Percentiles rank a stretch among this genome's conserved stretches.
Conservation (phyloP, 2,888 invertebrate species). For the Chalcosyrphus nemorum region DNA sequence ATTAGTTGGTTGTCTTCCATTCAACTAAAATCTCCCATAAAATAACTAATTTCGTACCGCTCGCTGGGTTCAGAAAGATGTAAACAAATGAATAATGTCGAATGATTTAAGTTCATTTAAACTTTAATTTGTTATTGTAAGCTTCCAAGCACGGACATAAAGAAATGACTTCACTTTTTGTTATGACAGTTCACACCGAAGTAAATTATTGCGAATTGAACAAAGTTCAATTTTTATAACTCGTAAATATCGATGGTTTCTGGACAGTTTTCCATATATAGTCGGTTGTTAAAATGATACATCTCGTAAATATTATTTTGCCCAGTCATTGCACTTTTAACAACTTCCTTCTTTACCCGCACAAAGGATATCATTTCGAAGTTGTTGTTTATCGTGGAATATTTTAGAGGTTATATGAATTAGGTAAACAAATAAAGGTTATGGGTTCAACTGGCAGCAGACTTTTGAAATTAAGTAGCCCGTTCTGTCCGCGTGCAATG, state of each 20-base stretch:
- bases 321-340: too few species aligned
- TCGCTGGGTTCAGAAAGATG: background rate
- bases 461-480: too few species aligned
- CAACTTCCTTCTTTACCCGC: background rate
- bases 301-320: background rate
- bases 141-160: background rate
- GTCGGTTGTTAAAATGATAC: background rate
- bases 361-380: too few species aligned
- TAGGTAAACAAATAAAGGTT: too few species aligned
- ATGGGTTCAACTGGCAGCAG: too few species aligned
- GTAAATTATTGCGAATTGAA: background rate
- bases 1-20: background rate
- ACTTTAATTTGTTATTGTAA: background rate
- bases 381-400: too few species aligned
- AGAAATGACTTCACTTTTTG: slow-evolving; percentile 21
- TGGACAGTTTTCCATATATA: background rate
- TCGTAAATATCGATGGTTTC: background rate
- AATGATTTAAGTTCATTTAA: background rate
- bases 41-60: background rate
- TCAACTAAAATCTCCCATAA: background rate
- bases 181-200: background rate
- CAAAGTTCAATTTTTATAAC: background rate
- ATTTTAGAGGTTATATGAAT: too few species aligned
- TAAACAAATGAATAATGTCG: background rate
- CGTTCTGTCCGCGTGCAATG: too few species aligned